Evolutionary conservation across 2,113 vertebrate species (phyloP).

Genomic region (Pituophis catenifer): DNA sequence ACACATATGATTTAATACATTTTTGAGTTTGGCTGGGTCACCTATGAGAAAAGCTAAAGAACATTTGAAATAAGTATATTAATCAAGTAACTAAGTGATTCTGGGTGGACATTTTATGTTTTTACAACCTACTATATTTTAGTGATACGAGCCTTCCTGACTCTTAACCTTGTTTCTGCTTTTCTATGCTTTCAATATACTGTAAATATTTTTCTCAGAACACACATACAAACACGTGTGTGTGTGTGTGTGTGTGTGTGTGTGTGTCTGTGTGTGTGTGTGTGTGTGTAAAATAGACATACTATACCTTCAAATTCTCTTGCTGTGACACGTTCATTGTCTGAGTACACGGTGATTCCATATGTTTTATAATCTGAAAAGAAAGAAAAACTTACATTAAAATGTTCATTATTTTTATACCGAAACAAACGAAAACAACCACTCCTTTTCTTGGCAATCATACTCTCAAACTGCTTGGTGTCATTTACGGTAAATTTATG

Average conservation of each 20-base stretch:
- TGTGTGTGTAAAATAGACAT: neutral
- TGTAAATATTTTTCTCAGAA: neutral
- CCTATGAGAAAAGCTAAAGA: neutral
- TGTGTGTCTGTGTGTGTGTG: no score
- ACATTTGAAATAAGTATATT: neutral
- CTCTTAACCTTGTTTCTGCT: neutral
- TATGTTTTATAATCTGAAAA: slow-evolving; percentile 66
- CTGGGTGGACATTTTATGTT: neutral
- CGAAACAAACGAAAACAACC: neutral
- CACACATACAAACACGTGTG: no score
- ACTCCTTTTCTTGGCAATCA: neutral
- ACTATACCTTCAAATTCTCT: slow-evolving; percentile 76
- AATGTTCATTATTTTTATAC: neutral
- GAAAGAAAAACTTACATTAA: slow-evolving; percentile 38
- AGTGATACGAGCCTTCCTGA: neutral
- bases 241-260: no score
- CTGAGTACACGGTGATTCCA: slow-evolving; percentile 66
- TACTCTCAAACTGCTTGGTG: neutral
- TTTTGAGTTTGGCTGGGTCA: neutral
- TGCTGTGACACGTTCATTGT: slow-evolving; percentile 66
- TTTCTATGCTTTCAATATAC: neutral
- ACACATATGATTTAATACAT: neutral
- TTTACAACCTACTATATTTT: neutral
- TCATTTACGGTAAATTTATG: neutral
- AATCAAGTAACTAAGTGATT: neutral